Evolutionary conservation across 1,140 invertebrate species (phyloP).

Genomic region (Samia ricini): DNA sequence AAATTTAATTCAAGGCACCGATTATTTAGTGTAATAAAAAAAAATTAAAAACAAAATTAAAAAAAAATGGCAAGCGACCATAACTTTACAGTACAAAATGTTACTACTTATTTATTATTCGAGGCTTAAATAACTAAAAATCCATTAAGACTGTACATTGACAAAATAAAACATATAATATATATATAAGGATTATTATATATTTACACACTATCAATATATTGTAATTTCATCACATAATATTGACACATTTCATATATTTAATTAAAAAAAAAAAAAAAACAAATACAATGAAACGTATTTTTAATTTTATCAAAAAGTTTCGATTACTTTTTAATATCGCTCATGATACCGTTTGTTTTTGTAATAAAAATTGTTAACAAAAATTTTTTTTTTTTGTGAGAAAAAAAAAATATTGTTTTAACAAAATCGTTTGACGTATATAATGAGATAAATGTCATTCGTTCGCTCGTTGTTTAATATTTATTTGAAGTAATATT

Average conservation of each 20-base stretch:
- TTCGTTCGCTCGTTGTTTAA: too few species aligned
- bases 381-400: too few species aligned
- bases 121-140: conserved; percentile 26
- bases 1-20: conserved; percentile 6
- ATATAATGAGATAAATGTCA: too few species aligned
- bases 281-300: background rate
- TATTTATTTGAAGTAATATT: too few species aligned
- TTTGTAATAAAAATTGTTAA: too few species aligned
- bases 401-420: too few species aligned
- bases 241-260: background rate
- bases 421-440: too few species aligned
- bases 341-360: too few species aligned
- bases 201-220: conserved; percentile 42
- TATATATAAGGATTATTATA: conserved; percentile 30
- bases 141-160: conserved; percentile 33
- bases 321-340: too few species aligned
- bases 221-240: conserved; percentile 35
- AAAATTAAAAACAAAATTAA: conserved; percentile 21
- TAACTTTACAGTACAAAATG: conserved; percentile 16
- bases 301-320: background rate
- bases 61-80: conserved; percentile 40
- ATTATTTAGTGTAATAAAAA: conserved; percentile 2
- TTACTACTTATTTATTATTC: conserved; percentile 33
- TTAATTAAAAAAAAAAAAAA: background rate
- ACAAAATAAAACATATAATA: conserved; percentile 23